Conservation (phyloP, 2,113 vertebrate species). For the Microcebus murinus region DNA sequence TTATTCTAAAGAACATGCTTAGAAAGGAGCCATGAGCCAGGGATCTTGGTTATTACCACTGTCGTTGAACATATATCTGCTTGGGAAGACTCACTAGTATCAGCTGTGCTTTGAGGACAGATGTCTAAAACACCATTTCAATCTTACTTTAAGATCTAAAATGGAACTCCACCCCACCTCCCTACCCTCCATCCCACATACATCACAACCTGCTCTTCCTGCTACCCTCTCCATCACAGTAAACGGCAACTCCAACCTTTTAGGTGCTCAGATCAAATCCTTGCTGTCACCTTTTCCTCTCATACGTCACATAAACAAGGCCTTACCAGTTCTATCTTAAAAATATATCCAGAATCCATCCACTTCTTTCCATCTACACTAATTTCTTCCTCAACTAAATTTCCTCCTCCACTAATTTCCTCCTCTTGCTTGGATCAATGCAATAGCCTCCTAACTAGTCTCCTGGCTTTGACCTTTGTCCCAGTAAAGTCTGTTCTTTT, state of each 20-base stretch:
- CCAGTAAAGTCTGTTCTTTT: neutral
- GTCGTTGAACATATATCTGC: neutral
- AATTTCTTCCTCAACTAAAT: neutral
- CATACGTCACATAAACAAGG: neutral
- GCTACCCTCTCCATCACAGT: neutral
- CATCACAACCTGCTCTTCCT: neutral
- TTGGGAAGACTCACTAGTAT: neutral
- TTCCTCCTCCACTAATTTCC: neutral
- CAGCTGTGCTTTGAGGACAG: neutral
- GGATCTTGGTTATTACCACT: neutral
- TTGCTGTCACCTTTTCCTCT: neutral
- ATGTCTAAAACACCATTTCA: neutral
- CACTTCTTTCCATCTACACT: neutral
- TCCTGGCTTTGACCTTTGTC: neutral
- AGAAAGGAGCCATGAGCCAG: neutral
- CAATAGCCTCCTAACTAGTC: neutral
- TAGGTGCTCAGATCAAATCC: neutral
- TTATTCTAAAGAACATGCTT: neutral
- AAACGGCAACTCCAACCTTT: neutral
- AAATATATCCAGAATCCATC: neutral
- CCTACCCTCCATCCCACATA: neutral
- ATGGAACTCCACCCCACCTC: neutral
- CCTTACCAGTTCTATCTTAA: neutral
- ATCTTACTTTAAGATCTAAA: neutral
- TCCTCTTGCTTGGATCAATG: neutral